Conservation (phyloP, 2,888 invertebrate species). For the Sinodicranocentrus sp. region DNA sequence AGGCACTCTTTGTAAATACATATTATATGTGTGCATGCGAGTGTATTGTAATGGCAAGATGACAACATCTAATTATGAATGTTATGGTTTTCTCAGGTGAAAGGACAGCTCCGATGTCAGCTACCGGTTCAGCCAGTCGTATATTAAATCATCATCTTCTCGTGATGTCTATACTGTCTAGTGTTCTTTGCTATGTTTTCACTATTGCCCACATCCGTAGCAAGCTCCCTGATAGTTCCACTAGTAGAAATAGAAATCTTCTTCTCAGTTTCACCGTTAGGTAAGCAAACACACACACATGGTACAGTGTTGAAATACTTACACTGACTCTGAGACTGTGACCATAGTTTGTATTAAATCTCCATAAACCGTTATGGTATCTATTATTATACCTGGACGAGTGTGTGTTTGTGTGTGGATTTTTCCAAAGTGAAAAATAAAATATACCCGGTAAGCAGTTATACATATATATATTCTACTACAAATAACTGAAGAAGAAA, state of each 20-base stretch:
- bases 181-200: constrained; percentile 73
- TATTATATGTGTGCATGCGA: too few relatives aligned
- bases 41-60: too few relatives aligned
- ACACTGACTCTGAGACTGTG: constrained; percentile 13
- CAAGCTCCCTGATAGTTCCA: constrained; percentile 53
- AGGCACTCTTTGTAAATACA: too few relatives aligned
- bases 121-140: constrained; percentile 82
- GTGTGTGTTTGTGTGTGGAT: neutral
- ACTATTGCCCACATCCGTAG: constrained; percentile 70
- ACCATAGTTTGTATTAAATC: constrained; percentile 19
- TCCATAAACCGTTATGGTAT: too few relatives aligned
- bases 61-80: constrained; percentile 52
- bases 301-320: neutral
- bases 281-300: neutral
- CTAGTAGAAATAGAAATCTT: neutral
- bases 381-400: neutral
- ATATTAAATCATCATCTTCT: constrained; percentile 76
- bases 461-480: too few relatives aligned
- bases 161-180: constrained; percentile 75
- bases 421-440: too few relatives aligned
- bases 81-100: constrained; percentile 75
- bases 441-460: too few relatives aligned
- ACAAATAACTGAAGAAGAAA: too few relatives aligned
- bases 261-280: neutral
- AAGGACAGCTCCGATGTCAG: constrained; percentile 77